Base-by-base conservation (phyloP, 2,888 invertebrate genomes). In the Trilocha varians region DNA sequence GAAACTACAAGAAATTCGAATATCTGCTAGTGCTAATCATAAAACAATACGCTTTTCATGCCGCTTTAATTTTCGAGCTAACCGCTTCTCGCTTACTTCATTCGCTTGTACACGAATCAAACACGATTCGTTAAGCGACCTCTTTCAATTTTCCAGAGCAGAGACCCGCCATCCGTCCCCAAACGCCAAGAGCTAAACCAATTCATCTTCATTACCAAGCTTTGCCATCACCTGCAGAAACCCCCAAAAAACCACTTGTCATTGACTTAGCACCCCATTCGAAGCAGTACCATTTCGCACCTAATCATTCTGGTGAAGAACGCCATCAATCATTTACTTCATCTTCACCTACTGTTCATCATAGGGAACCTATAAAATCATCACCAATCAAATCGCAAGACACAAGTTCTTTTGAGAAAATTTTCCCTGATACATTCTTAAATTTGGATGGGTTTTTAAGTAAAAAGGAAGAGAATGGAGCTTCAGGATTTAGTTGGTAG, bases 101-200 rank as follows among this genome's bases (percentile, higher is more conserved):
- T 47, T 56, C 57, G 49, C 57, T 47, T 39, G 40, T 32, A 36
- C 45, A 62, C 65, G 67, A 66, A 68, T 73, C 65, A 36, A 48
- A 43, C n/a, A 41, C 43, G 70, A 64, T 75, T 73, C 74, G 66
- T 69, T 52, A 68, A 73, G 70, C 62, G 63, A 59, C 64, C 49
- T 59, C 43, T 71, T 74, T 75, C 66, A 58, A 59, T 68, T 62
- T 78, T 78, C 66, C 78, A 78, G 78, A 71, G 47, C 49, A 57
- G 56, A 52, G 56, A 52, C 52, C 62, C 47, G 52, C 50, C 50
- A 65, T 55, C 50, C 57, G 53, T 39, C 53, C 45, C 34, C 49
- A 48, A 50, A 43, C 53, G 57, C 46, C 54, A 61, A 65, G 54
- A 50, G 57, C 53, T 55, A 57, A 54, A 52, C 52, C 46, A 53